Percentiles rank a stretch among this genome's conserved stretches.
These are phyloP conservation scores for Drosophila lacteicornis DNA, from an alignment of 1,140 invertebrate genomes.

Conservation along the genomic window DNA sequence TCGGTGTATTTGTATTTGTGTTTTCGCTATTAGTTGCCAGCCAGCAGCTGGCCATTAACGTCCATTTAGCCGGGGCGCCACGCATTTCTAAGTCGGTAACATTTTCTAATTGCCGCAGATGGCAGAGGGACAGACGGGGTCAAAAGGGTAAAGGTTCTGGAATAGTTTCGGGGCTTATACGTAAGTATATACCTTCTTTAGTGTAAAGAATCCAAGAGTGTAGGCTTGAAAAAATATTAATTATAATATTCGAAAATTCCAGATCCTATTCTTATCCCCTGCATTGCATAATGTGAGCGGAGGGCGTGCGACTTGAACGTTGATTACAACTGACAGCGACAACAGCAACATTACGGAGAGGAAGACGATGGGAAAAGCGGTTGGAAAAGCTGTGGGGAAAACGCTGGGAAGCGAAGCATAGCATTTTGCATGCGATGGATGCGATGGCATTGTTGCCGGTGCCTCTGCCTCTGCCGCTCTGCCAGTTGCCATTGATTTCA, in stretches of 20 bases:
- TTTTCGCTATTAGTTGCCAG: constrained; percentile 74
- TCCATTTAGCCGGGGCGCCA: constrained; percentile 78
- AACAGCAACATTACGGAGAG: constrained; percentile 19
- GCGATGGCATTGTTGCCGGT: constrained; percentile 32
- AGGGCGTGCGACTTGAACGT: constrained; percentile 62
- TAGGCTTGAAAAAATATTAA: no score
- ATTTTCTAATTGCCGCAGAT: constrained; percentile 80
- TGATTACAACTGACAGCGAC: constrained; percentile 74
- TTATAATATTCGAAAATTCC: no score
- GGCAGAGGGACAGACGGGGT: background rate
- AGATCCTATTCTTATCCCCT: background rate
- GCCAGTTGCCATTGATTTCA: constrained; percentile 66
- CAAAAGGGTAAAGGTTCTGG: background rate
- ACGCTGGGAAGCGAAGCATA: background rate
- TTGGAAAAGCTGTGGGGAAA: background rate
- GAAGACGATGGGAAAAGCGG: background rate
- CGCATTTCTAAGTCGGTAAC: constrained; percentile 80
- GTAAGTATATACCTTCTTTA: background rate
- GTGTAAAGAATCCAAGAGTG: no score
- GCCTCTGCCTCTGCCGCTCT: constrained; percentile 10
- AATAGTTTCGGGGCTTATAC: background rate
- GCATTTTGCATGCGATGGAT: constrained; percentile 56
- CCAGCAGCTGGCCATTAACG: constrained; percentile 78
- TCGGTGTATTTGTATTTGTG: constrained; percentile 32
- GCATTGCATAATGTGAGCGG: constrained; percentile 5